These are phyloP conservation scores for Hylaeus volcanicus DNA, from an alignment of 1,140 invertebrate species.

Conservation along the genomic window DNA sequence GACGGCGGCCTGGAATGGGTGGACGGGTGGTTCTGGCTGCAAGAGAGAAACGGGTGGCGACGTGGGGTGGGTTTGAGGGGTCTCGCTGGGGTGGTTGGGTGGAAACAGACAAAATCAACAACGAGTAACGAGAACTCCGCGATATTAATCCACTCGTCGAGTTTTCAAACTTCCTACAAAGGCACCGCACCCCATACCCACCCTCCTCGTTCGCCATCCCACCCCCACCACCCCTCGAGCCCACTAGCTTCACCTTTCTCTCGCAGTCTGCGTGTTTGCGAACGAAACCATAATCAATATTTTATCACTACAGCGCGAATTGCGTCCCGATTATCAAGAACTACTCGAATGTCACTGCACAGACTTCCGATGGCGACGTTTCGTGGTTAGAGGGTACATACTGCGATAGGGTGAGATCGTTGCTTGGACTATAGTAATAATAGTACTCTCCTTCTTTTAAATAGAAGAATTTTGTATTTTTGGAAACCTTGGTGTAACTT, in stretches of 20 bases:
- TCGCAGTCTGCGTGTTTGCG: constrained; percentile 73
- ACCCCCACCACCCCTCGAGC: neutral
- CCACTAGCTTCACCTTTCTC: constrained; percentile 50
- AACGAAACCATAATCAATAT: constrained; percentile 80
- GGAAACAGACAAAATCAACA: constrained; percentile 81
- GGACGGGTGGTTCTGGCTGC: constrained; percentile 48
- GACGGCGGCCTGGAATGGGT: constrained; percentile 50
- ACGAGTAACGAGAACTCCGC: constrained; percentile 80
- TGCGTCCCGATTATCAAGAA: neutral
- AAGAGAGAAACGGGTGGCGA: constrained; percentile 59
- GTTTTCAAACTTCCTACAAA: constrained; percentile 82
- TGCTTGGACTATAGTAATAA: no score
- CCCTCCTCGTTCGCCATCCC: constrained; percentile 9
- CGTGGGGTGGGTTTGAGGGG: constrained; percentile 54
- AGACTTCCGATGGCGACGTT: no score
- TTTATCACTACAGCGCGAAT: constrained; percentile 69
- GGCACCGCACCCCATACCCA: constrained; percentile 68
- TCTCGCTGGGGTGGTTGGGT: constrained; percentile 65
- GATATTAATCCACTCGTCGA: constrained; percentile 82
- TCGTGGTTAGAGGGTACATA: no score
- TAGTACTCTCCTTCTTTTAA: no score
- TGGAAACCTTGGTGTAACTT: no score
- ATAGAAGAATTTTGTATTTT: no score
- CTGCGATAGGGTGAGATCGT: no score
- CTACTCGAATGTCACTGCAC: neutral